Evolutionary conservation across 2,888 invertebrate species (phyloP), one percentile per base, ranked within the genome.

Genomic region (Limnephilus marmoratus): DNA sequence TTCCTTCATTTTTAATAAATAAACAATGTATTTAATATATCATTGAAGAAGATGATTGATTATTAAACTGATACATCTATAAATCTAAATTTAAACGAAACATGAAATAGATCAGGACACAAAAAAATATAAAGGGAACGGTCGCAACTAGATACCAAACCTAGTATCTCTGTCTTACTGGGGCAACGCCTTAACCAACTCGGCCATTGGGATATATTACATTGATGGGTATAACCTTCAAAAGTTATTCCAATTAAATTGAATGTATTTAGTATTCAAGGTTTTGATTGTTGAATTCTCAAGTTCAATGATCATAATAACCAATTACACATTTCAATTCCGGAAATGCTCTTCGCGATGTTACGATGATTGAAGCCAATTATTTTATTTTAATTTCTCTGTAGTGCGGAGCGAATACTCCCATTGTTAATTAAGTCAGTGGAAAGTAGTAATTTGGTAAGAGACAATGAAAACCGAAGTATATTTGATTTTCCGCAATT

Each of bases 271-370:
- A 68, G 2, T 68, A 68, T n/a, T 68, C 68, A 68, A n/a, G 68
- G 68, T 68, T 68, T n/a, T 68, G 68, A 68, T 68, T 68, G n/a
- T 68, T 68, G 68, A 68, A 68, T 68, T 68, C 68, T 68, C 68
- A 68, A 68, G 68, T 68, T 68, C 68, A 68, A 68, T n/a, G 68
- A 68, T 24, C 68, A 68, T 68, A n/a, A 68, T 68, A 68, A 68
- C 18, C 18, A 68, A 68, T 68, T 68, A 68, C 15, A 49, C 3
- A 49, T 68, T 68, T 24, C 68, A 68, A 68, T 68, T 68, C n/a
- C 68, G 68, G 68, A 68, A 68, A 68, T n/a, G 68, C 68, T 68
- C 68, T n/a, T 68, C n/a, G n/a, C 68, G n/a, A 24, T 68, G n/a
- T 2, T 68, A 9, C 24, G 68, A 24, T 24, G 68, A 68, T 68